These are phyloP conservation scores for Lophochroa leadbeateri DNA, from an alignment of 2,113 vertebrate species.

Conservation along the genomic window DNA sequence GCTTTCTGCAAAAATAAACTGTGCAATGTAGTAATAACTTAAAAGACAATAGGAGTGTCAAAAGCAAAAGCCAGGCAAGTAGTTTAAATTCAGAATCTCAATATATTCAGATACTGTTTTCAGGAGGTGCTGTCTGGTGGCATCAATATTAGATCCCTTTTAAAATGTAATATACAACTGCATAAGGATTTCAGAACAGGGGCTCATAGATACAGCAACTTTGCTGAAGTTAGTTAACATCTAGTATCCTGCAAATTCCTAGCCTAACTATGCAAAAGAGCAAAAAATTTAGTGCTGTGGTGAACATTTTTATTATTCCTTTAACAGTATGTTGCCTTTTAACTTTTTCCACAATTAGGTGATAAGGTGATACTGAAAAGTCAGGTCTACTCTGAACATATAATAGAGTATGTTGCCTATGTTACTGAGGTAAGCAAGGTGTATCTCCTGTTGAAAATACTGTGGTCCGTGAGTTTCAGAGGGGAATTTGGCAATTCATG, in stretches of 20 bases:
- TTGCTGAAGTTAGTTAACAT: not conserved
- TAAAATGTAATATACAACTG: not conserved
- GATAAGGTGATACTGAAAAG: conserved; percentile 87
- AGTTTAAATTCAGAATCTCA: not conserved
- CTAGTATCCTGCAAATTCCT: not conserved
- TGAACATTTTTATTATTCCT: not conserved
- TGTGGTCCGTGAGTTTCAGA: not conserved
- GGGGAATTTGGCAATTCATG: not conserved
- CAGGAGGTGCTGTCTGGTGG: not conserved
- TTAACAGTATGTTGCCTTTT: not conserved
- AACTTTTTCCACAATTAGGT: conserved; percentile 73
- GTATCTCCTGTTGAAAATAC: not conserved
- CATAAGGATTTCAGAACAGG: not conserved
- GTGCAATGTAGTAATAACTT: not conserved
- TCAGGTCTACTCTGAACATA: conserved; percentile 62
- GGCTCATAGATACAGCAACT: not conserved
- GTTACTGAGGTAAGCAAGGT: conserved; percentile 81
- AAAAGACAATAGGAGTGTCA: not conserved
- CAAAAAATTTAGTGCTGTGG: not conserved
- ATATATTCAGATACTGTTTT: not conserved
- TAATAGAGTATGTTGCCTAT: conserved; percentile 80
- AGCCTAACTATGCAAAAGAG: not conserved
- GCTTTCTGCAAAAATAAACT: not conserved
- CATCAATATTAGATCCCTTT: not conserved
- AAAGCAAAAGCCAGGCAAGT: not conserved